Conservation (phyloP, 2,888 invertebrate genomes). For the Syrista parreyssii region DNA sequence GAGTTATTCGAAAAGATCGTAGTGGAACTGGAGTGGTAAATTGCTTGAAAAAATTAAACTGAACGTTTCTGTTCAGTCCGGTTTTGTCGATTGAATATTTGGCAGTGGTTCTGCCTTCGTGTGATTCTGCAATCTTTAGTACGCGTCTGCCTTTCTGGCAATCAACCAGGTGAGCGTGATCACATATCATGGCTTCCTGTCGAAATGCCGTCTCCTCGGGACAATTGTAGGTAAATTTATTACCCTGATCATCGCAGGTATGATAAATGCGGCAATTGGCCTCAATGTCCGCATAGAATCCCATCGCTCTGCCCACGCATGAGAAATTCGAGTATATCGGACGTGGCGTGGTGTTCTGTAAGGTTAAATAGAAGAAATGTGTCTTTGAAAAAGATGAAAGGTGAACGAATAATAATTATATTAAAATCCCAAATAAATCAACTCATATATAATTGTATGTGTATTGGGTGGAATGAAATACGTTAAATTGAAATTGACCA, state of each 20-base stretch:
- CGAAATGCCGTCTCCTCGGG: constrained; percentile 59
- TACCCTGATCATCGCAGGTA: constrained; percentile 59
- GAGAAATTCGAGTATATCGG: constrained; percentile 47
- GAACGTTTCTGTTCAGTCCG: background rate
- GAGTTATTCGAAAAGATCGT: background rate
- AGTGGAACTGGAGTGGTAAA: background rate
- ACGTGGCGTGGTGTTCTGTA: constrained; percentile 48
- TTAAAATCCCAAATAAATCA: background rate
- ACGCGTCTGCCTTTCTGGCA: constrained; percentile 32
- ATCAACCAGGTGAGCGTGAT: constrained; percentile 58
- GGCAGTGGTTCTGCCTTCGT: background rate
- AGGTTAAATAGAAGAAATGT: background rate
- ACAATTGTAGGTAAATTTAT: constrained; percentile 57
- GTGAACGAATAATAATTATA: too few species aligned
- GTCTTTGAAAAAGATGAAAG: background rate
- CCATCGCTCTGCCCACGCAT: constrained; percentile 46
- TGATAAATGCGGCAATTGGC: constrained; percentile 55
- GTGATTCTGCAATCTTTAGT: background rate
- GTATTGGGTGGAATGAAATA: background rate
- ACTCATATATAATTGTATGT: background rate
- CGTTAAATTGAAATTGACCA: background rate
- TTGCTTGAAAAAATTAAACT: background rate
- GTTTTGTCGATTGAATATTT: background rate
- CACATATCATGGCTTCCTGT: constrained; percentile 58
- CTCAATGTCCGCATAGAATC: constrained; percentile 55